Evolutionary conservation across 2,113 vertebrate genomes (phyloP).

Genomic region (Zosterops hypoxanthus): DNA sequence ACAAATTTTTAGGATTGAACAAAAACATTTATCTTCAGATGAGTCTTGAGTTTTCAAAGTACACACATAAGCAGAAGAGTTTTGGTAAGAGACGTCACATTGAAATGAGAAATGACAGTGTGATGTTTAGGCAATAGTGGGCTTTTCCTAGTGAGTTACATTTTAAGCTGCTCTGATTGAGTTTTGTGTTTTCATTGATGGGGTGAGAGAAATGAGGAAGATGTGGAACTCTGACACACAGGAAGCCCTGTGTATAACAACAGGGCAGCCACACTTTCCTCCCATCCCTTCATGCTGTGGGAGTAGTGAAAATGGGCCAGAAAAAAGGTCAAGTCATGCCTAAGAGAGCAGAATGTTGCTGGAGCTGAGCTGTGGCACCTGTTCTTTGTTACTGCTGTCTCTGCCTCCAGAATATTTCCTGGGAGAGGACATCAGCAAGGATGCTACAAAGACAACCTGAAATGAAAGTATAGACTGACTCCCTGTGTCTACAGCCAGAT

Average conservation of each 20-base stretch:
- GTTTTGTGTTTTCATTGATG: neutral
- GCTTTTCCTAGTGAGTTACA: neutral
- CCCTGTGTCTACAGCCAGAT: neutral
- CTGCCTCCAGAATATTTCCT: neutral
- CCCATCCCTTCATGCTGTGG: accelerated
- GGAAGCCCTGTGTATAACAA: accelerated
- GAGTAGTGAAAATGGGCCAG: neutral
- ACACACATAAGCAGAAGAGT: neutral
- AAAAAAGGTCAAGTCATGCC: neutral
- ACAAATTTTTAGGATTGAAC: neutral
- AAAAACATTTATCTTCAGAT: neutral
- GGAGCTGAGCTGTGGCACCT: neutral
- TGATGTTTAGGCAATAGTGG: neutral
- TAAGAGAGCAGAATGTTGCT: neutral
- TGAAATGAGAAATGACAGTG: neutral
- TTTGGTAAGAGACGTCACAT: neutral
- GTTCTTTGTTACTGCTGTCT: neutral
- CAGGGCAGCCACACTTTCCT: neutral
- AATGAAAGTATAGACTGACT: neutral
- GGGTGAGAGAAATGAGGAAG: neutral
- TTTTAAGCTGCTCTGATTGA: neutral
- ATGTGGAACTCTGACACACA: neutral
- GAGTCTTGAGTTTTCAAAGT: neutral
- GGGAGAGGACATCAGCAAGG: neutral
- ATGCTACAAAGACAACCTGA: neutral